Evolutionary conservation across 35 echinoderm and acorn worm species (phyloP).

Genomic region (Nesometra sesokonis): DNA sequence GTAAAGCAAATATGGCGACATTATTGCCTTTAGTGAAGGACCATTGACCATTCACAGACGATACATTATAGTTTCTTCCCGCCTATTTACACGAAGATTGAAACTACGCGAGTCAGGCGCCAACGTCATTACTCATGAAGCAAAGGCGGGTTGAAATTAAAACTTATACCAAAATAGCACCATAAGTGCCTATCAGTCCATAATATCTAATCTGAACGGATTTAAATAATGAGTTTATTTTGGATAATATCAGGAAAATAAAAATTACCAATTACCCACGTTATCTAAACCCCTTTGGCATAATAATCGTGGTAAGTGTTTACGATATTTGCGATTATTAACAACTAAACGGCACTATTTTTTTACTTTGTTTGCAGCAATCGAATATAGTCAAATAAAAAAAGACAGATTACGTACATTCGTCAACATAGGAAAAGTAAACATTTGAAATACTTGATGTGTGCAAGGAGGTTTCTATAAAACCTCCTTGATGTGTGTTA

Average conservation of each 20-base stretch:
- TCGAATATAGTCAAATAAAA: background rate
- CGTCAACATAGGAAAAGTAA: background rate
- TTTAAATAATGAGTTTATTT: background rate
- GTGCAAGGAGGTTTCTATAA: too few species aligned
- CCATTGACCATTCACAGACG: background rate
- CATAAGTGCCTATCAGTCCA: background rate
- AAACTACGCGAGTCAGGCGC: background rate
- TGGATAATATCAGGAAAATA: background rate
- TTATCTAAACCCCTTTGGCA: background rate
- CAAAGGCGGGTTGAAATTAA: background rate
- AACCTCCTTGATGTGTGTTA: too few species aligned
- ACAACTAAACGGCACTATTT: background rate
- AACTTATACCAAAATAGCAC: background rate
- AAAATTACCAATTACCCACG: background rate
- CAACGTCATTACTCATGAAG: background rate
- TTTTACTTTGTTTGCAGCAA: background rate
- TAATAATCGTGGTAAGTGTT: background rate
- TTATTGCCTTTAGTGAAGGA: background rate
- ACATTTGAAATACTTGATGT: background rate
- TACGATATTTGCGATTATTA: background rate
- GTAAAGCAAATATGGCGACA: background rate
- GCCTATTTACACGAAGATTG: background rate
- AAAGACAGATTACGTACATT: background rate
- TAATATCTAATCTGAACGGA: background rate
- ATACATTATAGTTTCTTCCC: background rate